Evolutionary conservation across 1,140 invertebrate genomes (phyloP), one percentile per base, ranked within the genome.

Genomic region (Steinernema khuongi): DNA sequence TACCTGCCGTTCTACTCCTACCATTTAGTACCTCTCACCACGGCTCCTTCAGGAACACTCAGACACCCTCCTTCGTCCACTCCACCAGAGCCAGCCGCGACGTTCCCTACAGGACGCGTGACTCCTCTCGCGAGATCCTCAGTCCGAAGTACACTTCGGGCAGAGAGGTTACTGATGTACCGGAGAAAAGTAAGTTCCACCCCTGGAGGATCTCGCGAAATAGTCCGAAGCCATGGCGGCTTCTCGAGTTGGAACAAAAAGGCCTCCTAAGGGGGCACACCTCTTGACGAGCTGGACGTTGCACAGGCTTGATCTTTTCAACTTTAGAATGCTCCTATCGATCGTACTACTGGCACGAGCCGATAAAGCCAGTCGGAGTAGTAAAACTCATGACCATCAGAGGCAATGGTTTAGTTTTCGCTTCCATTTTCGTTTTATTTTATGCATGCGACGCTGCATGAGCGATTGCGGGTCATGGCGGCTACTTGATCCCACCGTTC

Each of bases 271-370:
- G n/a, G n/a, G n/a, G n/a, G n/a, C n/a, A n/a, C n/a, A n/a, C n/a
- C n/a, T n/a, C n/a, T n/a, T n/a, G n/a, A n/a, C n/a, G n/a, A n/a
- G n/a, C n/a, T n/a, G n/a, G n/a, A n/a, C n/a, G n/a, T n/a, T n/a
- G n/a, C n/a, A n/a, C n/a, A n/a, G n/a, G n/a, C n/a, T n/a, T n/a
- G n/a, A n/a, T n/a, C n/a, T n/a, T 41, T 41, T 41, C 36, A 41
- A 41, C 36, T 41, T 41, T 41, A 60, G 50, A 60, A 60, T 60
- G 50, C 50, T 60, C 50, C 11, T 60, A 60, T 60, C 50, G 50
- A 60, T 60, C 50, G 50, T 60, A 60, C 50, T 60, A 60, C 50
- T 60, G 50, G 50, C 50, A 60, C 50, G 50, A 60, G 50, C 50
- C 50, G 50, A 60, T 60, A 7, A 60, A 60, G 26, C 50, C 50